Evolutionary conservation across 1,140 invertebrate species (phyloP).

Genomic region (Laupala kohalensis): DNA sequence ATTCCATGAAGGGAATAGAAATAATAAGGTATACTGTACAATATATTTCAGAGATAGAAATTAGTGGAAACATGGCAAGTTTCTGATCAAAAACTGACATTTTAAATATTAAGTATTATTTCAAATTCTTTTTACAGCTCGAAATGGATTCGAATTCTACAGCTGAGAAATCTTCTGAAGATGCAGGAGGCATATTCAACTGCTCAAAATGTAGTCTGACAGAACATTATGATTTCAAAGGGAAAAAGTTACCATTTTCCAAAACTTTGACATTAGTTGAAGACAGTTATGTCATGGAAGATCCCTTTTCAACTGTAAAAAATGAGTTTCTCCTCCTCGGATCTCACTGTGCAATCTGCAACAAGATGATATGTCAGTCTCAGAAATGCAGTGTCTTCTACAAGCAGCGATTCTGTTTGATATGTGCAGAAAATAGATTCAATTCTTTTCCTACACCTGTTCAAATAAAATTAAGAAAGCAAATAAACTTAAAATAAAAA

Average conservation of each 20-base stretch:
- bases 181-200: constrained; percentile 34
- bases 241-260: constrained; percentile 52
- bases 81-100: no score
- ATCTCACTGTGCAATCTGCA: constrained; percentile 54
- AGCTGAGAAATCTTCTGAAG: neutral
- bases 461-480: constrained; percentile 31
- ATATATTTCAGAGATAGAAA: no score
- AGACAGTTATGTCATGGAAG: constrained; percentile 65
- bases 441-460: constrained; percentile 50
- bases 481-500: neutral
- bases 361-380: constrained; percentile 52
- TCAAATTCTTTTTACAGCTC: neutral
- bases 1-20: no score
- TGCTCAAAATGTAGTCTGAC: constrained; percentile 48
- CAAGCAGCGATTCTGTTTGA: constrained; percentile 51
- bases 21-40: no score
- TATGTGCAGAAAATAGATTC: constrained; percentile 45
- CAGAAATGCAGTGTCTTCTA: constrained; percentile 69
- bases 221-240: constrained; percentile 60
- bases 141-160: neutral
- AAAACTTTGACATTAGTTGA: constrained; percentile 44
- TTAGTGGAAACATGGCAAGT: no score
- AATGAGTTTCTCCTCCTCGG: constrained; percentile 59
- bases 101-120: neutral
- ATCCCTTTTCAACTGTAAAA: constrained; percentile 60